Evolutionary conservation across 2,888 invertebrate genomes (phyloP), one percentile per base, ranked within the genome.

Genomic region (Mongoloraphidia duomilia): DNA sequence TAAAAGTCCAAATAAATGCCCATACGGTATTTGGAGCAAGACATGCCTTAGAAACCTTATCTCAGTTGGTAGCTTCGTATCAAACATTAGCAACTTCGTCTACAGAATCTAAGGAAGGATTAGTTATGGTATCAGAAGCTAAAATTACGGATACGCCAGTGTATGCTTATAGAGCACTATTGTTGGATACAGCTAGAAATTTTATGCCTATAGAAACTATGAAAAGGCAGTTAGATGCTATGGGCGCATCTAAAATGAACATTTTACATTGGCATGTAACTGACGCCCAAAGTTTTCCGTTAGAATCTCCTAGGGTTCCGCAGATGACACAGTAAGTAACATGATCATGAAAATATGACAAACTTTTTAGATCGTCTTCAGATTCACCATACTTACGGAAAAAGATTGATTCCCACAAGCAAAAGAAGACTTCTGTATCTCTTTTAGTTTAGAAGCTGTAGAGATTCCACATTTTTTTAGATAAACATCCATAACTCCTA

Each of bases 231-330:
- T 70, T 93, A 54, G 85, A 92, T 58, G 92, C 80, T 2, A 89
- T 95, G 85, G 83, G 86, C 2, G 76, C 85, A 13, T 83, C 83
- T 44, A 95, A 95, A 67, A 68, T 95, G 72, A 95, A 95, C 63
- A 86, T 91, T 0, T 77, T 95, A 41, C 95, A 95, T 63, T 95
- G 94, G 93, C 89, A 90, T 62, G 81, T 81, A 0, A 85, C 87
- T 0, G 95, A 95, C 66, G 80, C 89, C 1, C 93, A 94, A 56
- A 92, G 93, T 58, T 95, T 94, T 66, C 94, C 95, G 0, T 72
- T 92, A 60, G 82, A 85, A 60, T 80, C 84, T 0, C 72, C 73
- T n/a, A 72, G 80, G 39, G 76, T 84, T 14, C 88, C 87, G 0
- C 79, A 82, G 58, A 75, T 90, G 69, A 77, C 26, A 26, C 26